Percentiles rank a stretch among this genome's conserved stretches.
Evolutionary conservation across 2,888 invertebrate genomes (phyloP).

Genomic region (Oscheius sp.): DNA sequence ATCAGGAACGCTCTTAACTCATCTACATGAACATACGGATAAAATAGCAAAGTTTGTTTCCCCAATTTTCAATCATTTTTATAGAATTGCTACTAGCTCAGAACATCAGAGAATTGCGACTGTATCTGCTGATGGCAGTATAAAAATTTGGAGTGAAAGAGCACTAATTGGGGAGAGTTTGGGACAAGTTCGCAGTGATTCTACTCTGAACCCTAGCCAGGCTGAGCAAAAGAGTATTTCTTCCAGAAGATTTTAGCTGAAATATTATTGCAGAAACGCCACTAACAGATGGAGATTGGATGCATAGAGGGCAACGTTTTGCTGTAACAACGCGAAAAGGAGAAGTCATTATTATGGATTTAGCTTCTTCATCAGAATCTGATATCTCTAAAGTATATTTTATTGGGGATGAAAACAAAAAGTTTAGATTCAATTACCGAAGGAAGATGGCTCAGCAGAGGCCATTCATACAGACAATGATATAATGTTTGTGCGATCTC

Average conservation of each 20-base stretch:
- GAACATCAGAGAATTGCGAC: constrained; percentile 53
- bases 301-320: constrained; percentile 4
- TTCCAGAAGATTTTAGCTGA: not conserved
- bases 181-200: constrained; percentile 38
- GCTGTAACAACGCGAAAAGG: constrained; percentile 5
- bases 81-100: constrained; percentile 49
- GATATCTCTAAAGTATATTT: constrained; percentile 7
- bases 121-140: constrained; percentile 52
- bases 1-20: constrained; percentile 43
- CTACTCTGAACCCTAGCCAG: not conserved
- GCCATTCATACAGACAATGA: constrained; percentile 49
- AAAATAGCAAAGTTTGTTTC: constrained; percentile 49
- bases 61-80: constrained; percentile 6
- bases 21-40: constrained; percentile 63
- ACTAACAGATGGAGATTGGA: constrained; percentile 8
- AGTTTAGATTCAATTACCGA: constrained; percentile 33
- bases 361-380: not conserved
- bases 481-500: constrained; percentile 51
- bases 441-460: constrained; percentile 43
- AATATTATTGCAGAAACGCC: not conserved
- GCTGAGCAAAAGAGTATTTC: not conserved
- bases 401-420: not conserved
- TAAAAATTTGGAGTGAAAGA: constrained; percentile 46
- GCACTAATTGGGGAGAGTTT: constrained; percentile 44
- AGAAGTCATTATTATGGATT: constrained; percentile 6